phyloP scores from a whole-genome alignment of 2,113 vertebrate genomes.

The Calonectris borealis region DNA sequence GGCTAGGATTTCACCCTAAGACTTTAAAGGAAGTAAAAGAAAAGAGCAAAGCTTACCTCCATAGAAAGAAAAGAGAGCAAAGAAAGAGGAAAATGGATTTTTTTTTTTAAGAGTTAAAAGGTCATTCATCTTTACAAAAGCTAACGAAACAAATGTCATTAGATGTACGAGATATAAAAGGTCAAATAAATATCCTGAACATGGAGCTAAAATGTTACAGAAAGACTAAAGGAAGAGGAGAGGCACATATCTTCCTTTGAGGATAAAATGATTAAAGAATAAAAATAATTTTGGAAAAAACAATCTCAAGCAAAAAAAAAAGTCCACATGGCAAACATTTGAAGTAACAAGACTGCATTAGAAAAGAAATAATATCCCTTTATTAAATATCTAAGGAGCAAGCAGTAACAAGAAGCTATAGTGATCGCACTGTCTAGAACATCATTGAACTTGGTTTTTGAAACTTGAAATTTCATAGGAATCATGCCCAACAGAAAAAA shows the following conservation, averaged over 20 bases:
- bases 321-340: background rate
- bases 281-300: background rate
- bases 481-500: background rate
- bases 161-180: constrained; percentile 59
- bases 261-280: constrained; percentile 31
- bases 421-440: background rate
- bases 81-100: constrained; percentile 16
- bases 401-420: background rate
- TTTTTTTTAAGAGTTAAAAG: constrained; percentile 49
- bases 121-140: constrained; percentile 66
- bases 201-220: constrained; percentile 55
- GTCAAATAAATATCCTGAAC: constrained; percentile 68
- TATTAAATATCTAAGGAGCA: background rate
- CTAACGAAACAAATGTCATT: constrained; percentile 67
- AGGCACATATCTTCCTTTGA: constrained; percentile 6
- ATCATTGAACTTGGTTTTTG: background rate
- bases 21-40: background rate
- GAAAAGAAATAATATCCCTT: background rate
- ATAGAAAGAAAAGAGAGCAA: background rate
- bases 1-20: background rate
- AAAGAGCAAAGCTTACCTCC: background rate
- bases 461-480: background rate
- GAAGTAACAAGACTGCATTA: background rate
- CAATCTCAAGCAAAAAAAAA: background rate
- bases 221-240: constrained; percentile 17